Base-by-base conservation (phyloP, 2,797 vertebrate genomes). In the Diplodus puntazzo region DNA sequence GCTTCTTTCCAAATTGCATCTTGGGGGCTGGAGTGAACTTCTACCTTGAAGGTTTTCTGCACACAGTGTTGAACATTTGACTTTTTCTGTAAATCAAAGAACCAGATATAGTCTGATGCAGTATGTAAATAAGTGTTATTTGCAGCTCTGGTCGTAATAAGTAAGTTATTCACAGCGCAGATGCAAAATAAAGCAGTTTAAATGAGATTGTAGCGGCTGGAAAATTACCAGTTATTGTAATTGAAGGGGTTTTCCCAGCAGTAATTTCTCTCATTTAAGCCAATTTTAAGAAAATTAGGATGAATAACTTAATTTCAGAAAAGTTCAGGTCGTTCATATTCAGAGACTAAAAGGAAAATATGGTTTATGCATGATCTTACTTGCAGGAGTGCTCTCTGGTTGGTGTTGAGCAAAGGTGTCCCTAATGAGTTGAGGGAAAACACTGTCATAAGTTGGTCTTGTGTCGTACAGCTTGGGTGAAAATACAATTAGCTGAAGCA, bases 401-500 rank as follows among this genome's bases (percentile, higher is more conserved):
- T 42, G 20, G 16, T 68, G 60, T 61, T 52, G 12, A 63, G 21
- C 16, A 39, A n/a, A 61, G 25, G 49, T 54, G 34, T 52, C 74
- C 17, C 46, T 58, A 48, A 25, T 54, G 20, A 64, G 48, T 78
- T 25, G 25, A 13, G 48, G 53, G 20, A 68, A 50, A 11, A 3
- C 5, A 34, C 3, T 18, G 3, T 53, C 27, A 53, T 61, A 42
- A 73, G 27, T 50, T 59, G 53, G 4, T 1, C 49, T 43, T 30
- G 21, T 58, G 16, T 75, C 55, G 9, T 16, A 27, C 63, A 50
- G 4, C 52, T 23, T 43, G 55, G 34, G 50, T 45, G 69, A 71
- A 73, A 60, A 74, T 11, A 18, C 20, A 50, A 57, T 69, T 57
- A 83, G 46, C 53, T 25, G 61, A 74, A 73, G 57, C 50, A 45